Evolutionary conservation across 2,888 invertebrate species (phyloP).

Genomic region (Cheiracanthium punctorium): DNA sequence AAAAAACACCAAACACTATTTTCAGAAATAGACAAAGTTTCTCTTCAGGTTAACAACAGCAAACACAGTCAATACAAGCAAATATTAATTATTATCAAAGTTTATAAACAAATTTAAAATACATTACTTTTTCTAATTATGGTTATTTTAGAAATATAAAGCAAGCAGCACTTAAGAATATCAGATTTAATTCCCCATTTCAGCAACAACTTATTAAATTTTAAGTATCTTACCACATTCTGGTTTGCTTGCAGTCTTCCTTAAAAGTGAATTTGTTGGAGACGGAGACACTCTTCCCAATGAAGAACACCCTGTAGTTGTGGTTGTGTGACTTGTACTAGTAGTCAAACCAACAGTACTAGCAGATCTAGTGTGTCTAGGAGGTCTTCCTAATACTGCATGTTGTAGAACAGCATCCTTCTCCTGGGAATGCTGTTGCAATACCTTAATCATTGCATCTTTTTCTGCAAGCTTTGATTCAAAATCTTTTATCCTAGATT

Average conservation of each 20-base stretch:
- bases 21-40: too few species aligned
- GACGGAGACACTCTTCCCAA: constrained; percentile 59
- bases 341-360: constrained; percentile 72
- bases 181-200: too few species aligned
- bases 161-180: too few species aligned
- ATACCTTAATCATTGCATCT: constrained; percentile 91
- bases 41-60: too few species aligned
- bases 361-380: constrained; percentile 71
- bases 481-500: constrained; percentile 83
- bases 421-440: constrained; percentile 80
- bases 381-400: constrained; percentile 72
- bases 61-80: too few species aligned
- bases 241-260: constrained; percentile 44
- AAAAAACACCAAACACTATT: too few species aligned
- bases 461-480: constrained; percentile 91
- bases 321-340: constrained; percentile 60
- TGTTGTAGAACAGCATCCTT: constrained; percentile 73
- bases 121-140: too few species aligned
- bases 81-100: too few species aligned
- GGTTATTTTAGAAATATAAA: too few species aligned
- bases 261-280: constrained; percentile 47
- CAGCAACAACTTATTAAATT: too few species aligned
- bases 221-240: constrained; percentile 11
- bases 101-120: too few species aligned
- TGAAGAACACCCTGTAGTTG: constrained; percentile 56